Evolutionary conservation across 1,140 invertebrate genomes (phyloP).

Genomic region (Drosophila nannoptera): DNA sequence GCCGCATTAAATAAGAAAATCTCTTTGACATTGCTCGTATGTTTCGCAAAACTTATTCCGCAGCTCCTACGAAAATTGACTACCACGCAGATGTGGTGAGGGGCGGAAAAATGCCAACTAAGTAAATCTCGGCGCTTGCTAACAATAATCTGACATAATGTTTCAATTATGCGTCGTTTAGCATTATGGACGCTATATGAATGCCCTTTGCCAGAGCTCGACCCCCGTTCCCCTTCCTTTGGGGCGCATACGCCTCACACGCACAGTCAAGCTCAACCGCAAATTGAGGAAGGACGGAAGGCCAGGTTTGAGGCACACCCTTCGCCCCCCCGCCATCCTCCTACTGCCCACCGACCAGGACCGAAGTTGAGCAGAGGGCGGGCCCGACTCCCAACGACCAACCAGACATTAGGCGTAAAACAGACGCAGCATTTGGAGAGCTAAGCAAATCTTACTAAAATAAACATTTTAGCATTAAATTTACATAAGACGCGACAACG

Average conservation of each 20-base stretch:
- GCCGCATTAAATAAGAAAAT: constrained; percentile 56
- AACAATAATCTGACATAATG: constrained; percentile 78
- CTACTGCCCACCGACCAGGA: constrained; percentile 1
- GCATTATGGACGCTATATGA: constrained; percentile 57
- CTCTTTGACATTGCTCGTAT: constrained; percentile 65
- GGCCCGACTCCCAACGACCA: not conserved
- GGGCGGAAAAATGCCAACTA: constrained; percentile 59
- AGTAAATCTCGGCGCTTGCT: constrained; percentile 70
- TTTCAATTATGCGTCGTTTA: constrained; percentile 77
- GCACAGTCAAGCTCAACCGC: constrained; percentile 16
- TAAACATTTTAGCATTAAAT: constrained; percentile 78
- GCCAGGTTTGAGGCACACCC: not conserved
- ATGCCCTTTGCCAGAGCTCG: constrained; percentile 12
- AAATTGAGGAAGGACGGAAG: constrained; percentile 21
- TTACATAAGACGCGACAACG: constrained; percentile 74
- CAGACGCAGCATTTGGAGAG: constrained; percentile 61
- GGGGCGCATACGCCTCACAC: not conserved
- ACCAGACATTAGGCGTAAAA: constrained; percentile 49
- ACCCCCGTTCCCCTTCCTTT: too few species aligned
- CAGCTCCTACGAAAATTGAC: constrained; percentile 44
- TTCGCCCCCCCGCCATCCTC: not conserved
- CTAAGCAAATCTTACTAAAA: constrained; percentile 75
- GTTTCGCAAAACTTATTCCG: constrained; percentile 41
- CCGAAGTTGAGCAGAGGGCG: too few species aligned
- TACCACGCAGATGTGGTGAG: not conserved